Evolutionary conservation across 2,113 vertebrate species (phyloP), one percentile per base, ranked within the genome.

Genomic region (Hippocampus comes): DNA sequence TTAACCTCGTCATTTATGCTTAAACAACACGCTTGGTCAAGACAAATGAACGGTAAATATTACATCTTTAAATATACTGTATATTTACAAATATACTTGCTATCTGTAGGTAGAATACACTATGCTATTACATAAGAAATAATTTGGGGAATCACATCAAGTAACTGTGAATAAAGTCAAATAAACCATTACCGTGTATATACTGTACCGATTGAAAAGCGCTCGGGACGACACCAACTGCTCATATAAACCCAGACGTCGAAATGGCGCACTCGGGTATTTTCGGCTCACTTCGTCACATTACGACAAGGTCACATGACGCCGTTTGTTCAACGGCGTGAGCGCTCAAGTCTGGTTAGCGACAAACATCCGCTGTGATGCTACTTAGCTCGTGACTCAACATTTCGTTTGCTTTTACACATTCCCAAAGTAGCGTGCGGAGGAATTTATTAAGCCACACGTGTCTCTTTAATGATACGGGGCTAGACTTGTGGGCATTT

Each of bases 271-370:
- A 2, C 27, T 73, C 71, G 78, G 63, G 8, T 34, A 41, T 46
- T 27, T 71, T 76, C 77, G 80, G n/a, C 34, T 27, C 10, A 11
- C 23, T 64, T 4, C 80, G 74, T 46, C 43, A 30, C 1, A 43
- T n/a, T 27, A 59, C 60, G 38, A 17, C 23, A 1, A 18, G 15
- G 70, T 88, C 89, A 89, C 83, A 20, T 90, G 87, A 88, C 70
- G 41, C 25, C 2, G n/a, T 25, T 70, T 63, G 34, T 70, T 55
- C 12, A 12, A 9, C 61, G 48, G 23, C 25, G 27, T 66, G 79
- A 78, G 64, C 75, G 68, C 17, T 21, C 9, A 56, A 53, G 66
- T 43, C 53, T 23, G 51, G 25, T 20, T 34, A 67, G 59, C 76
- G 14, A 41, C 43, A 57, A 78, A 77, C 41, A 68, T 21, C 30